Conservation (phyloP, 1,140 invertebrate species). For the Drosophila ambigua region DNA sequence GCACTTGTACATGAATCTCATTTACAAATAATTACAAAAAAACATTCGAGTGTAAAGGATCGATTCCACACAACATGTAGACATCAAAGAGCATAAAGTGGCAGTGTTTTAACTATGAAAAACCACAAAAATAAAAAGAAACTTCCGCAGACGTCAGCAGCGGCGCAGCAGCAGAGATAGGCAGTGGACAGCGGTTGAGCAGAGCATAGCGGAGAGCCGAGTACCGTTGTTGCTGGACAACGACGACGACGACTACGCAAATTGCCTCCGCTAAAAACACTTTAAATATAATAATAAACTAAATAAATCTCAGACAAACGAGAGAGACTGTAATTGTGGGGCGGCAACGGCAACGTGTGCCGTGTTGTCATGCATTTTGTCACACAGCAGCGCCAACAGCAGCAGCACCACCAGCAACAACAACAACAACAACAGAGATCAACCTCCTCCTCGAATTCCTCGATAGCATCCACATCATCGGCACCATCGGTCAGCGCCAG, state of each 20-base stretch:
- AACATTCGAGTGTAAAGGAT: constrained; percentile 42
- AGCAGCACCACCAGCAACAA: constrained; percentile 50
- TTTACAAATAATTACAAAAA: constrained; percentile 24
- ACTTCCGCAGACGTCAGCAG: constrained; percentile 68
- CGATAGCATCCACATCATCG: constrained; percentile 48
- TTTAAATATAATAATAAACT: constrained; percentile 28
- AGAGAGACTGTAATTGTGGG: constrained; percentile 31
- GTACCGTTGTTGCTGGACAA: constrained; percentile 14
- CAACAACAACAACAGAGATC: constrained; percentile 45
- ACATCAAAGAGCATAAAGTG: constrained; percentile 20
- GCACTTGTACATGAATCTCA: constrained; percentile 66
- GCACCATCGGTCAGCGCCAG: constrained; percentile 26
- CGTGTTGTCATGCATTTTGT: constrained; percentile 78
- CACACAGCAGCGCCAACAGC: constrained; percentile 70
- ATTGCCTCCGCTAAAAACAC: constrained; percentile 22
- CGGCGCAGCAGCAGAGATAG: constrained; percentile 23
- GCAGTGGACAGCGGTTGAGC: constrained; percentile 4
- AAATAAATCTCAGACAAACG: constrained; percentile 30
- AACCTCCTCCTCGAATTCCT: constrained; percentile 56
- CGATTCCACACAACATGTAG: constrained; percentile 1
- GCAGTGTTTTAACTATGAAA: constrained; percentile 49
- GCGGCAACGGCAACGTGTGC: constrained; percentile 33
- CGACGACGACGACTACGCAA: not conserved
- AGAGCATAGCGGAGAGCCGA: constrained; percentile 1
- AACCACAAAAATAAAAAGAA: constrained; percentile 61